Conservation (phyloP, 2,888 invertebrate species). For the Brachycybe producta region DNA sequence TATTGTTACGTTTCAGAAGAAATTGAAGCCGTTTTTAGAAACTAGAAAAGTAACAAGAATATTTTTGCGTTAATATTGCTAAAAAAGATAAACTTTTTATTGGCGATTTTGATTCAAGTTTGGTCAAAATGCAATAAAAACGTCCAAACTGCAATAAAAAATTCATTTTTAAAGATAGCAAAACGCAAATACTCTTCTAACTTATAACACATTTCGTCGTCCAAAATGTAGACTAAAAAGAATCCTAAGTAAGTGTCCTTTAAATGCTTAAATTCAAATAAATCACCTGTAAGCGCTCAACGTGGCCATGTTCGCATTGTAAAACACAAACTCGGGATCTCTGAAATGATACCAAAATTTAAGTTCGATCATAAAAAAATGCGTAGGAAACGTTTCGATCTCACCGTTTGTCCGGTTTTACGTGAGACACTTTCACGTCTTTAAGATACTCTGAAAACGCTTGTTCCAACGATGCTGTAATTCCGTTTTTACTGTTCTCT, state of each 20-base stretch:
- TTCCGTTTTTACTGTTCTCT: conserved; percentile 50
- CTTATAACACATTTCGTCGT: too few species aligned
- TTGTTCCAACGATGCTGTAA: conserved; percentile 39
- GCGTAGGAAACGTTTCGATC: background rate
- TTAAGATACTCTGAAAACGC: conserved; percentile 46
- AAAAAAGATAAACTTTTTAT: too few species aligned
- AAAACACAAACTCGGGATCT: conserved; percentile 87
- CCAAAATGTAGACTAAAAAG: conserved; percentile 7
- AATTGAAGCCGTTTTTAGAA: too few species aligned
- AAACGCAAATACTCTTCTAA: too few species aligned
- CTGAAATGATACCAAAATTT: conserved; percentile 36
- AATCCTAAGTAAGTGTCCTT: conserved; percentile 1
- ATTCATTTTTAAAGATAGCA: too few species aligned
- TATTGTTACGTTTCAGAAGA: too few species aligned
- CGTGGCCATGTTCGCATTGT: conserved; percentile 61
- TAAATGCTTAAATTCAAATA: conserved; percentile 11
- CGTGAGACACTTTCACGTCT: conserved; percentile 49
- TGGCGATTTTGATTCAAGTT: too few species aligned
- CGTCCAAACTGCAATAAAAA: too few species aligned
- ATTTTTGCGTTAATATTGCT: too few species aligned
- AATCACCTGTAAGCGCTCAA: conserved; percentile 76
- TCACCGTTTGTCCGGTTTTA: conserved; percentile 12
- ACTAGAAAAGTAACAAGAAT: too few species aligned
- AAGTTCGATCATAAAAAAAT: background rate
- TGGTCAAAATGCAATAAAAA: too few species aligned